Percentiles rank a stretch among this genome's conserved stretches.
These are phyloP conservation scores for Nemotelus pantherinus DNA, from an alignment of 2,888 invertebrate species.

Conservation along the genomic window DNA sequence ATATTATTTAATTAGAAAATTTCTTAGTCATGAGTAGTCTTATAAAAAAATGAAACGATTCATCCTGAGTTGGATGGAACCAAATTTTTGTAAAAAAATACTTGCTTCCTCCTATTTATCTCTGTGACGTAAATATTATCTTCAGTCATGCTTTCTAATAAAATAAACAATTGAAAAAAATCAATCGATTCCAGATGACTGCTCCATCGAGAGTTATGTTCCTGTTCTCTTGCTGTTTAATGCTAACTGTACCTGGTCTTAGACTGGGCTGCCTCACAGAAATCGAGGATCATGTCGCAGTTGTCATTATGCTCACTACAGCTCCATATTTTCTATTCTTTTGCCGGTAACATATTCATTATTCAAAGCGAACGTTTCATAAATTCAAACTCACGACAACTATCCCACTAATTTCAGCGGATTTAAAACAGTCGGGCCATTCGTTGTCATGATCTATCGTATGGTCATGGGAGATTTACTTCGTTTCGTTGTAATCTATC, in stretches of 20 bases:
- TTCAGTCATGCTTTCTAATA: too few relatives aligned
- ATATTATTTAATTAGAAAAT: too few relatives aligned
- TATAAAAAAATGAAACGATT: too few relatives aligned
- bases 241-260: conserved; percentile 85
- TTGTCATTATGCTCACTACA: conserved; percentile 93
- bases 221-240: conserved; percentile 88
- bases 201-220: conserved; percentile 94
- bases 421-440: conserved; percentile 97
- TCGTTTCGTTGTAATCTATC: conserved; percentile 94
- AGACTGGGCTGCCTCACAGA: conserved; percentile 85
- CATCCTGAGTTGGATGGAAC: too few relatives aligned
- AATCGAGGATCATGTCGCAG: conserved; percentile 90
- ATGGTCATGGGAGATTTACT: conserved; percentile 97
- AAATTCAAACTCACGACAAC: not conserved
- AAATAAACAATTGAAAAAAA: not conserved
- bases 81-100: too few relatives aligned
- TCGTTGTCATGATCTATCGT: conserved; percentile 99
- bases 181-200: conserved; percentile 72
- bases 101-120: too few relatives aligned
- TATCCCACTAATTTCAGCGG: conserved; percentile 74
- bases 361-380: not conserved
- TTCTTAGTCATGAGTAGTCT: too few relatives aligned
- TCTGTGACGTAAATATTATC: too few relatives aligned
- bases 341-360: conserved; percentile 75
- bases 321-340: conserved; percentile 98